phyloP scores from a whole-genome alignment of 1,140 invertebrate genomes.

The Varroa destructor region DNA sequence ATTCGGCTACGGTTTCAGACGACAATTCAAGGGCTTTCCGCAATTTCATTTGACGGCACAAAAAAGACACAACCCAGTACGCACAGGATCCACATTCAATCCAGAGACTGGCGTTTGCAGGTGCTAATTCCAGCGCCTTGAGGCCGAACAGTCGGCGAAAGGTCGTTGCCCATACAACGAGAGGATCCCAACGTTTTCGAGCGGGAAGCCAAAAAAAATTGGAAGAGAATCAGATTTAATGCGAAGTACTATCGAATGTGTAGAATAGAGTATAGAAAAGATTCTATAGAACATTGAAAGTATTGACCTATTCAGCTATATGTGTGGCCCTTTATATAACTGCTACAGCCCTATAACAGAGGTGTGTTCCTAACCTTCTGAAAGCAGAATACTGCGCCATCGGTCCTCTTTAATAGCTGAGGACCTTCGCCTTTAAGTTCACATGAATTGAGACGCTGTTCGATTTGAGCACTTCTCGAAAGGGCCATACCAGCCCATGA shows the following conservation, averaged over 20 bases:
- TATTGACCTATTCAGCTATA: background rate
- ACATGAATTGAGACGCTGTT: constrained; percentile 61
- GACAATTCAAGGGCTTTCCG: constrained; percentile 46
- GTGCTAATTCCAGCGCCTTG: constrained; percentile 57
- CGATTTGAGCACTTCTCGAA: constrained; percentile 61
- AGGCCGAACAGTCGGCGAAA: constrained; percentile 59
- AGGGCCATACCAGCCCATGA: constrained; percentile 82
- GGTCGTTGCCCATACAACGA: constrained; percentile 56
- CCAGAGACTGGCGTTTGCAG: constrained; percentile 56
- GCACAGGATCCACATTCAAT: constrained; percentile 75
- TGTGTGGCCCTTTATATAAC: background rate
- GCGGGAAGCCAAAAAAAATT: background rate
- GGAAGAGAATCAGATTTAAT: background rate
- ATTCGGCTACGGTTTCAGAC: constrained; percentile 22
- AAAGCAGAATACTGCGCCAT: constrained; percentile 19
- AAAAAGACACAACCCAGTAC: constrained; percentile 72
- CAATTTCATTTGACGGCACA: constrained; percentile 65
- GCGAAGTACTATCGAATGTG: background rate
- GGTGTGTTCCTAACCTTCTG: constrained; percentile 8
- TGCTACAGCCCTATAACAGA: constrained; percentile 18
- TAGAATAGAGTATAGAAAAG: constrained; percentile 31
- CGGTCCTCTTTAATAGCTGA: background rate
- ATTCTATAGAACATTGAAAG: constrained; percentile 29
- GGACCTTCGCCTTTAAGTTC: constrained; percentile 32
- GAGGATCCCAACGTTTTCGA: background rate